Base-by-base conservation (phyloP, 37 sponge, comb jelly and placozoan species). In the Ephydatia muelleri region DNA sequence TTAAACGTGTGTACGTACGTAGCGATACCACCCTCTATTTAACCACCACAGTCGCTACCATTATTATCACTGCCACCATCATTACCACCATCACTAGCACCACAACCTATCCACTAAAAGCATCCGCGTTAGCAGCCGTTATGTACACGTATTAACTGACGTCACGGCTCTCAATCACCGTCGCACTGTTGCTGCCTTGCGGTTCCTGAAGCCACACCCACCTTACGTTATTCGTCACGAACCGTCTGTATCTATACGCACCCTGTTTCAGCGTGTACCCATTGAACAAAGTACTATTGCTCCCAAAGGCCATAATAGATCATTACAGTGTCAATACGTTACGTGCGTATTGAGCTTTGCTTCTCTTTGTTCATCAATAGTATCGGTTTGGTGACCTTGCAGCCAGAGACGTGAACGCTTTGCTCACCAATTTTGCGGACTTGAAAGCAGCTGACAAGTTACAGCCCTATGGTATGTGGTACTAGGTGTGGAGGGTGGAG, bases 311-410 rank as follows among this genome's bases (percentile, higher is more conserved):
- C n/a, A n/a, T n/a, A n/a, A n/a, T n/a, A n/a, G n/a, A n/a, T n/a
- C n/a, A n/a, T n/a, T n/a, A n/a, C n/a, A n/a, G n/a, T n/a, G n/a
- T n/a, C n/a, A n/a, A n/a, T n/a, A n/a, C n/a, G n/a, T n/a, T n/a
- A n/a, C n/a, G n/a, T n/a, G n/a, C n/a, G n/a, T n/a, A n/a, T n/a
- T n/a, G n/a, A n/a, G n/a, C n/a, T n/a, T 27, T 78, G 8, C 27
- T 0, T 5, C 14, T 72, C 26, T 31, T 38, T 47, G 4, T 66
- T 49, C 29, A 1, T 12, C 25, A 57, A 8, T 31, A 88, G 88
- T 88, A 82, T 67, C 83, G 71, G 13, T 77, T 78, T 70, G 80
- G 36, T 2, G 91, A 91, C 73, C 78, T 43, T n/a, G 70, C 91
- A 14, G 83, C 87, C 64, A 78, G 87, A 68, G 91, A 91, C 78